Evolutionary conservation across 2,888 invertebrate species (phyloP).

Genomic region (Rhorus exstirpatorius): DNA sequence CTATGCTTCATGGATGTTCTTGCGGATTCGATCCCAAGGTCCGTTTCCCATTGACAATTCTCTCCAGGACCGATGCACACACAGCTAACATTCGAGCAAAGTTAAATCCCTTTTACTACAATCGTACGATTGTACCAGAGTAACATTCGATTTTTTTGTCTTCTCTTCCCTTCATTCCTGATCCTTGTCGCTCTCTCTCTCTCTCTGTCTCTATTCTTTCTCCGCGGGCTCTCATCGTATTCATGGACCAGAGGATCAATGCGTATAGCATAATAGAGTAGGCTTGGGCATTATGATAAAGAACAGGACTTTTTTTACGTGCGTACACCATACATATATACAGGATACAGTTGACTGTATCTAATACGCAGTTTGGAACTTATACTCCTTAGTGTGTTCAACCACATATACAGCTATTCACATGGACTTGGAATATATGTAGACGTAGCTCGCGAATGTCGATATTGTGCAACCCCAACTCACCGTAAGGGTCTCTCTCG

Average conservation of each 20-base stretch:
- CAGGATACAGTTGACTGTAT: constrained; percentile 29
- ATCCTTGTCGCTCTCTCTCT: constrained; percentile 14
- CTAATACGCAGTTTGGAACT: constrained; percentile 21
- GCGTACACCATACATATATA: not conserved
- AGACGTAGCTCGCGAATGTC: constrained; percentile 38
- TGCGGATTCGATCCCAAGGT: constrained; percentile 42
- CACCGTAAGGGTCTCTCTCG: constrained; percentile 15
- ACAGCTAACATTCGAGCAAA: constrained; percentile 22
- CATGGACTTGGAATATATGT: constrained; percentile 3
- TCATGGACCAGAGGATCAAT: constrained; percentile 39
- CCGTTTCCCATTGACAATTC: constrained; percentile 41
- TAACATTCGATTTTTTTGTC: constrained; percentile 41
- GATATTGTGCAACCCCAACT: constrained; percentile 45
- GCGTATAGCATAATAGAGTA: constrained; percentile 37
- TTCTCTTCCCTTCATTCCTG: constrained; percentile 18
- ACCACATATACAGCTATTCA: not conserved
- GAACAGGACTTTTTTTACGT: constrained; percentile 36
- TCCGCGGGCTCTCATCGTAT: constrained; percentile 33
- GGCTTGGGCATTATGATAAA: constrained; percentile 47
- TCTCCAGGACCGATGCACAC: constrained; percentile 14
- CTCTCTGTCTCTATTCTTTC: constrained; percentile 30
- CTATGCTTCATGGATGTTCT: constrained; percentile 21
- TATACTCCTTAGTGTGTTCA: constrained; percentile 16
- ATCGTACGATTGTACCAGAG: constrained; percentile 15
- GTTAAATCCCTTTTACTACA: constrained; percentile 40